Percentiles rank a stretch among this genome's conserved stretches.
Conservation (phyloP, 1,140 invertebrate species). For the Chlorops oryzae region DNA sequence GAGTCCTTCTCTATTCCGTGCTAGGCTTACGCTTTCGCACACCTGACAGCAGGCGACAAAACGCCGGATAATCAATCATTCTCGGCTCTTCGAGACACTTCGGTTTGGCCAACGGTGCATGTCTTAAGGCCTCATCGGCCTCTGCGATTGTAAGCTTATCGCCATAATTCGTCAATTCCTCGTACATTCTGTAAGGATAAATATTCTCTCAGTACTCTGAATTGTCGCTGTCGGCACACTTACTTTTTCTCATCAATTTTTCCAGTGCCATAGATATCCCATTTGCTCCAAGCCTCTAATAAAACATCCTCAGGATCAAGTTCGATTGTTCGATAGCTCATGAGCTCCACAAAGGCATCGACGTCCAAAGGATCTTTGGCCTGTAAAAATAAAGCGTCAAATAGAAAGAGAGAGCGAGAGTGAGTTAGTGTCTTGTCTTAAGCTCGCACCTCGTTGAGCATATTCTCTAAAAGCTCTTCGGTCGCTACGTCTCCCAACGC, state of each 20-base stretch:
- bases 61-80: constrained; percentile 57
- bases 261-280: constrained; percentile 55
- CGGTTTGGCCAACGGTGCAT: constrained; percentile 53
- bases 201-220: neutral
- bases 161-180: constrained; percentile 56
- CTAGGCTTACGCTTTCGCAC: constrained; percentile 49
- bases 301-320: constrained; percentile 58
- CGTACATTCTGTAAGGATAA: constrained; percentile 49
- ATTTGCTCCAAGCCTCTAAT: constrained; percentile 54
- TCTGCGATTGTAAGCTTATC: constrained; percentile 56
- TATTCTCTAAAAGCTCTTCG: constrained; percentile 52
- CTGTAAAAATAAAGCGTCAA: constrained; percentile 30
- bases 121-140: constrained; percentile 56
- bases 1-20: constrained; percentile 10
- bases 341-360: constrained; percentile 55
- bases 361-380: constrained; percentile 55
- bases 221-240: constrained; percentile 9
- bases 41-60: constrained; percentile 56
- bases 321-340: constrained; percentile 55
- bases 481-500: constrained; percentile 53
- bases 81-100: constrained; percentile 46
- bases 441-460: constrained; percentile 57
- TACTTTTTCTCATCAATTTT: constrained; percentile 56
- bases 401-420: too few species aligned
- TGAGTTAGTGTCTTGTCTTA: too few species aligned